Base-by-base conservation (phyloP, 1,140 invertebrate species). In the Bombus waltoni region DNA sequence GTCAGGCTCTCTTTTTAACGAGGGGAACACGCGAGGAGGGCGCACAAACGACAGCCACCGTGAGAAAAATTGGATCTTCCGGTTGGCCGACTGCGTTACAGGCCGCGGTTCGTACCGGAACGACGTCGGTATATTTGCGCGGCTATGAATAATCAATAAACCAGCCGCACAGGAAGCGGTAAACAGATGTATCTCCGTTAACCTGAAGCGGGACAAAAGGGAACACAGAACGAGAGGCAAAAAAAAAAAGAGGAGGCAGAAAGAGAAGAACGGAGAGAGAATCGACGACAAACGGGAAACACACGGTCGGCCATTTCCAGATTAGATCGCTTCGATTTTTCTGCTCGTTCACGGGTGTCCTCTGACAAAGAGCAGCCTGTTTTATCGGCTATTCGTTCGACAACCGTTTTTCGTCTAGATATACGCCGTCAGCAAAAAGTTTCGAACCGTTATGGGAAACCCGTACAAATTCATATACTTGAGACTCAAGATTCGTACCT, bases 1-100 rank as follows among this genome's bases (percentile, higher is more conserved):
- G 42, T 42, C 47, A 53, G 47, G 5, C 47, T 42, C 44, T 15
- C 28, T 42, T 73, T 86, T 81, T 76, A 76, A 72, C 40, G 44
- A 68, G 53, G 11, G 3, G 35, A 65, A 76, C 44, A 85, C 71
- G 76, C 71, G 81, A 87, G 68, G 35, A 32, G 32, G 70, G 74
- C 44, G 44, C 59, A 81, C 81, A 74, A 74, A 75, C 78, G 73
- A 78, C 66, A 72, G 83, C 57, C 40, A 79, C 74, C 59, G 57
- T 73, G 65, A 83, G 87, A 89, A 89, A 89, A 89, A 89, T 89
- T 88, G 88, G 71, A 89, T 86, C 88, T 89, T 89, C 88, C 75
- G 83, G 83, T 76, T 44, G 88, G 65, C 47, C 85, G 62, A 66
- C 65, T 8, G 53, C 38, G 53, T 80, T 71, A 83, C 72, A 70